Evolutionary conservation across 2,113 vertebrate species (phyloP), one percentile per base, ranked within the genome.

Genomic region (Sebastes schlegelii): DNA sequence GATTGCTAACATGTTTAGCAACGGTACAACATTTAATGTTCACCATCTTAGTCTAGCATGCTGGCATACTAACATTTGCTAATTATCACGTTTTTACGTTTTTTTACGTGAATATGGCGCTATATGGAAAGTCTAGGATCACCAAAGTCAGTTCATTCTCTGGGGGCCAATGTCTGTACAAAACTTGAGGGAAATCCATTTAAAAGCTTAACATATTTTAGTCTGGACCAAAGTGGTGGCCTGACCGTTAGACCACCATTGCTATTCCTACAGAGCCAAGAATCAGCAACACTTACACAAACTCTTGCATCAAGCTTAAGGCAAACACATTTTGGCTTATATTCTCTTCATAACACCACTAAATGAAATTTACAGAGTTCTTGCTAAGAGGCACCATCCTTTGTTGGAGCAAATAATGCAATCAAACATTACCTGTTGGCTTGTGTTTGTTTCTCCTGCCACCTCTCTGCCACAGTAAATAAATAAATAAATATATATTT

Each of bases 401-500:
- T 79, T 78, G 49, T 71, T 51, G 26, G 16, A 62, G 23, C 6
- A 3, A 40, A 78, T 21, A 14, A 45, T 26, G 46, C 17, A 14
- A 52, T 16, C 57, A 82, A 66, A 58, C 57, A 55, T 34, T 66
- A 74, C 62, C 48, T 58, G 73, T 68, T 80, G 61, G 67, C 54
- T 79, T 23, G 11, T 73, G 64, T 70, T 74, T 78, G 42, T 78
- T 64, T 71, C 60, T 51, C 57, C 0, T 63, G 48, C 26, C 14
- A 46, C 70, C 42, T 58, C 34, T 73, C 48, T 70, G 52, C 77
- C 42, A 55, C 57, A 52, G 64, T 48, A 80, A 74, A 85, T 8
- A 82, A 76, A 84, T 70, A 78, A 34, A 34, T 34, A 34, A 34
- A 34, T 34, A 34, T 70, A 80, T 67, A 74, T 46, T 77, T 71